phyloP scores from a whole-genome alignment of 2,888 invertebrate genomes.

The Digitonthophagus gazella region DNA sequence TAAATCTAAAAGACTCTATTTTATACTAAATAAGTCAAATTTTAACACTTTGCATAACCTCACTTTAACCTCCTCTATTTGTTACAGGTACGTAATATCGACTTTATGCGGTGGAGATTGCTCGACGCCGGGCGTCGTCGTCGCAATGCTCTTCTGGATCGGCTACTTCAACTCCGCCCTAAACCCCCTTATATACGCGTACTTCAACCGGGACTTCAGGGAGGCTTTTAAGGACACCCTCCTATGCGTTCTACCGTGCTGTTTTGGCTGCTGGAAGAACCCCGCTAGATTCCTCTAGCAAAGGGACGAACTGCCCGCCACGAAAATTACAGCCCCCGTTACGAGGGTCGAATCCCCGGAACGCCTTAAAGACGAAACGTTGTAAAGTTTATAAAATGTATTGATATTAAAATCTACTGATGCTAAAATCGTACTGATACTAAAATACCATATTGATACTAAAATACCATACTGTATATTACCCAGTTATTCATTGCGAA shows the following conservation, averaged over 20 bases:
- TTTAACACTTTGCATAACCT: background rate
- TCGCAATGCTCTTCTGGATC: conserved; percentile 82
- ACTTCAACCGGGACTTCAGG: conserved; percentile 94
- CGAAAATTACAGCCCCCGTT: conserved; percentile 5
- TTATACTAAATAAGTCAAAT: too few relatives aligned
- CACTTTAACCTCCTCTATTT: conserved; percentile 22
- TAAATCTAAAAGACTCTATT: too few relatives aligned
- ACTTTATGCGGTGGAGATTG: conserved; percentile 70
- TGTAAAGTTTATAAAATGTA: conserved; percentile 35
- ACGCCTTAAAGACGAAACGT: conserved; percentile 45
- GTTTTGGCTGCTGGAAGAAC: conserved; percentile 72
- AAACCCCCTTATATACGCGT: conserved; percentile 94
- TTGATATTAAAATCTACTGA: background rate
- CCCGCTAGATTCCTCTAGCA: conserved; percentile 56
- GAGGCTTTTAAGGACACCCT: conserved; percentile 93
- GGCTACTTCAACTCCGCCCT: conserved; percentile 96
- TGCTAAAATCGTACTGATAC: background rate
- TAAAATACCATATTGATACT: background rate
- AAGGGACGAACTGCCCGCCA: conserved; percentile 40
- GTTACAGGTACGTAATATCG: conserved; percentile 77
- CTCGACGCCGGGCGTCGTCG: conserved; percentile 65
- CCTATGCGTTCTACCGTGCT: conserved; percentile 82
- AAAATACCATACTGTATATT: too few relatives aligned
- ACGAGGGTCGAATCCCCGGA: background rate
- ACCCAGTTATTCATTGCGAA: too few relatives aligned